Conservation (phyloP, 2,888 invertebrate genomes). For the Stomorhina lunata region DNA sequence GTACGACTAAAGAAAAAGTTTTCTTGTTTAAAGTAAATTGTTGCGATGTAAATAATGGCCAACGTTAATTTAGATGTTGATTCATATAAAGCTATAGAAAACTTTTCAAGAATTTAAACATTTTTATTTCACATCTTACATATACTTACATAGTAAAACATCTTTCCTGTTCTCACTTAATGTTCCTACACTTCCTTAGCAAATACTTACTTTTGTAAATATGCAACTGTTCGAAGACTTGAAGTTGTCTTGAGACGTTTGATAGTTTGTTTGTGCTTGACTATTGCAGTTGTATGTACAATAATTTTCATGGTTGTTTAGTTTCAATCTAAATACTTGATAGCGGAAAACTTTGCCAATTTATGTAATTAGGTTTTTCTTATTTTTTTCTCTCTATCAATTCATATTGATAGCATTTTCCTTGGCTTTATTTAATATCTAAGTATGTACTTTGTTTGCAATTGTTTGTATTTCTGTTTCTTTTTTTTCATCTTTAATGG, state of each 20-base stretch:
- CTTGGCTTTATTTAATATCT: constrained; percentile 24
- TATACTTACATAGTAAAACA: too few species aligned
- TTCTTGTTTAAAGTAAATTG: too few species aligned
- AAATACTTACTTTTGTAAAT: neutral
- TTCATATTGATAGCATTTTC: neutral
- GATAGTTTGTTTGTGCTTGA: constrained; percentile 16
- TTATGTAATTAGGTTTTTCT: constrained; percentile 29
- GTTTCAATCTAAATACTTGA: constrained; percentile 40
- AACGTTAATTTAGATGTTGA: too few species aligned
- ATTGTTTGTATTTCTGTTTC: neutral
- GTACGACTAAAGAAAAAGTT: too few species aligned
- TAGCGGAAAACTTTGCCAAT: constrained; percentile 45
- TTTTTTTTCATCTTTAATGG: neutral
- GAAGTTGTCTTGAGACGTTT: constrained; percentile 24
- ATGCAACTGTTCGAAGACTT: constrained; percentile 8
- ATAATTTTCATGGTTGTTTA: constrained; percentile 31
- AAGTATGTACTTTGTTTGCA: neutral
- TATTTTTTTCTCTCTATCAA: neutral
- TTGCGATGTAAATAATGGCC: too few species aligned
- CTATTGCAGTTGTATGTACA: neutral
- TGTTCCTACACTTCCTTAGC: neutral
- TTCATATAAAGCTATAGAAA: too few species aligned
- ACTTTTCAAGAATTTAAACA: too few species aligned
- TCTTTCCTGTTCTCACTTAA: neutral
- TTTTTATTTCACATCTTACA: too few species aligned